phyloP scores from a whole-genome alignment of 2,888 invertebrate genomes.

The Eristalis arbustorum region DNA sequence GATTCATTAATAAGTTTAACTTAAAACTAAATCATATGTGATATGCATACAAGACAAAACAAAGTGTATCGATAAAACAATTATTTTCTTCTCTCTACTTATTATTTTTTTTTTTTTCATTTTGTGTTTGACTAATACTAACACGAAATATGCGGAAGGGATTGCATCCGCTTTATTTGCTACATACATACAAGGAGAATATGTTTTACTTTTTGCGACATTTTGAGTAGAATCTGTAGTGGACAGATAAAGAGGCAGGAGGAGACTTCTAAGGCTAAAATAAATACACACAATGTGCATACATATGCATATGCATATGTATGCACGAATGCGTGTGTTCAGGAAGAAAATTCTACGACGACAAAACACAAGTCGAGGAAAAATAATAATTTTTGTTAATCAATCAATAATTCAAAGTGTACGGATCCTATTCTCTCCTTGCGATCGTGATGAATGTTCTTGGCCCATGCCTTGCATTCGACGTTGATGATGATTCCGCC shows the following conservation, averaged over 20 bases:
- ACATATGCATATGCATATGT: background rate
- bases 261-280: conserved; percentile 56
- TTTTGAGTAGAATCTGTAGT: conserved; percentile 48
- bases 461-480: conserved; percentile 87
- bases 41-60: conserved; percentile 13
- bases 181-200: conserved; percentile 17
- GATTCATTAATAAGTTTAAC: conserved; percentile 26
- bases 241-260: conserved; percentile 59
- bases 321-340: conserved; percentile 2
- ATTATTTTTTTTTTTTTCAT: background rate
- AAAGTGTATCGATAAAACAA: conserved; percentile 4
- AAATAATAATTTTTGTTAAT: conserved; percentile 74
- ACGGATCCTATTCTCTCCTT: conserved; percentile 86
- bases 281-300: conserved; percentile 38
- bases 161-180: conserved; percentile 18
- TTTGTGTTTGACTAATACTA: conserved; percentile 15
- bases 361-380: conserved; percentile 21
- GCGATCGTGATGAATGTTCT: conserved; percentile 85
- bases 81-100: too few relatives aligned
- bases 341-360: conserved; percentile 49
- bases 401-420: conserved; percentile 87
- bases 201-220: conserved; percentile 30
- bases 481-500: conserved; percentile 84
- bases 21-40: conserved; percentile 32
- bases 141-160: conserved; percentile 1